Conservation (phyloP, 2,888 invertebrate species). For the Sphinx pinastri region DNA sequence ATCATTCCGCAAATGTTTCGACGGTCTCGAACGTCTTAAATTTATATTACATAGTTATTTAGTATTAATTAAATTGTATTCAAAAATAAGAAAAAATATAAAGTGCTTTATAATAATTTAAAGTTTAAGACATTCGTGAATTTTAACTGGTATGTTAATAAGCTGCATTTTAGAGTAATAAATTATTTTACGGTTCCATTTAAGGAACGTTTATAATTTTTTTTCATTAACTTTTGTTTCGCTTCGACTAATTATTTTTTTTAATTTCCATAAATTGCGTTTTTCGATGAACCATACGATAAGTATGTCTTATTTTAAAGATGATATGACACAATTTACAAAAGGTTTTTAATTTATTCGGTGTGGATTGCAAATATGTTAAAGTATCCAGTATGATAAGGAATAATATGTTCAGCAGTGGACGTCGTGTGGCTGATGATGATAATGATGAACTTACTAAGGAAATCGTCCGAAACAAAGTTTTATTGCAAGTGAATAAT, state of each 20-base stretch:
- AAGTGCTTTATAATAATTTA: slow-evolving; percentile 26
- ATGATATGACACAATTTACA: not conserved
- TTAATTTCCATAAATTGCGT: not conserved
- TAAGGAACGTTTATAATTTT: not conserved
- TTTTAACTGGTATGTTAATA: slow-evolving; percentile 33
- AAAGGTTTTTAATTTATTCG: not conserved
- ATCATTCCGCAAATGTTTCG: not conserved
- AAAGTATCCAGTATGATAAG: not conserved
- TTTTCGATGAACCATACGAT: not conserved
- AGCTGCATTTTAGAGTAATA: slow-evolving; percentile 14
- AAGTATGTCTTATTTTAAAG: not conserved
- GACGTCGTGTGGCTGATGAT: no score
- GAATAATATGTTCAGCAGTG: no score
- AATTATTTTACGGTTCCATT: slow-evolving; percentile 5
- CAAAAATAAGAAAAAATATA: slow-evolving; percentile 17
- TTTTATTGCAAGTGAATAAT: not conserved
- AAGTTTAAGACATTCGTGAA: slow-evolving; percentile 37
- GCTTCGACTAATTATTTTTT: not conserved
- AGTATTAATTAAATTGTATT: slow-evolving; percentile 7
- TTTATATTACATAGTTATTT: not conserved
- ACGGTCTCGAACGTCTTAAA: slow-evolving; percentile 9
- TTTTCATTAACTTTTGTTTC: not conserved
- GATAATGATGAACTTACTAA: no score
- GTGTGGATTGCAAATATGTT: not conserved
- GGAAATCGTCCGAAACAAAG: not conserved